These are phyloP conservation scores for Temnopleurus reevesii DNA, from an alignment of 53 echinoderm and acorn worm species.

Conservation along the genomic window DNA sequence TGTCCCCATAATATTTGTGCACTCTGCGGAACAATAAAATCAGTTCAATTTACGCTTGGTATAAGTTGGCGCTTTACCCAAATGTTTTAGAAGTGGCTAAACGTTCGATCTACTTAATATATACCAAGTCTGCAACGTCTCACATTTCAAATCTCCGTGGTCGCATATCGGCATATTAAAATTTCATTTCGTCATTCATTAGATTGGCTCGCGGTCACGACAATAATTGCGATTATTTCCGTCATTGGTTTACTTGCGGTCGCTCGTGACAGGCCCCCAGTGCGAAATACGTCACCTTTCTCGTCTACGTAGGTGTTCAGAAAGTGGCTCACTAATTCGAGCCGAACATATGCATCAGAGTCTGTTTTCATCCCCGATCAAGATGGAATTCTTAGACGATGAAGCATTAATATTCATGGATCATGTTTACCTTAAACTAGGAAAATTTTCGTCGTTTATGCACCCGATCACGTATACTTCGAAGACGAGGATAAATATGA, in stretches of 20 bases:
- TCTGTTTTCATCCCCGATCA: neutral
- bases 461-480: neutral
- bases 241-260: constrained; percentile 22
- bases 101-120: neutral
- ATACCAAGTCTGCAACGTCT: neutral
- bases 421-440: neutral
- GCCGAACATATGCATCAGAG: neutral
- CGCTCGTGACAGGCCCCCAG: constrained; percentile 10
- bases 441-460: neutral
- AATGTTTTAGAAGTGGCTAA: too few species aligned
- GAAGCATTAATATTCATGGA: neutral
- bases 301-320: constrained; percentile 27
- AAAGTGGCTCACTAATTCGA: constrained; percentile 3
- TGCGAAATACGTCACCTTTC: constrained; percentile 37
- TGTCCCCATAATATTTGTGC: neutral
- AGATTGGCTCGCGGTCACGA: neutral
- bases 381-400: constrained; percentile 40
- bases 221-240: constrained; percentile 26
- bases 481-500: constrained; percentile 23
- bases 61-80: too few species aligned
- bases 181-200: neutral
- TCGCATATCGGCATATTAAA: neutral
- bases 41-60: neutral
- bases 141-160: neutral
- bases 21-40: neutral